These are phyloP conservation scores for Philhelius pedissequus DNA, from an alignment of 2,888 invertebrate genomes.

Conservation along the genomic window DNA sequence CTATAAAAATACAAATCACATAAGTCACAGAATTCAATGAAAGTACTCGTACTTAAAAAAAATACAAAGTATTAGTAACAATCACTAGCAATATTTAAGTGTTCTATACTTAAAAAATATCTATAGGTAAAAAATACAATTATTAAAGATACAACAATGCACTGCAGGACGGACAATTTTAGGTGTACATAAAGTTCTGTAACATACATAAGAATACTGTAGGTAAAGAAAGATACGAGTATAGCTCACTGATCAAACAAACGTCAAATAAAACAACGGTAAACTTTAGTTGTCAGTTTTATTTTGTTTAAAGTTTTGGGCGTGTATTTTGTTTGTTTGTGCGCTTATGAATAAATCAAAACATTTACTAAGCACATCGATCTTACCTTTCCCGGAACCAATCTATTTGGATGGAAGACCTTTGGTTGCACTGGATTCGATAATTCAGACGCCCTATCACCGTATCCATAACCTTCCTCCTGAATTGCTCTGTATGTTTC, in stretches of 20 bases:
- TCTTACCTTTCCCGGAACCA: slow-evolving; percentile 81
- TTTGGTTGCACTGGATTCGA: slow-evolving; percentile 86
- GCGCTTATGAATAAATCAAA: slow-evolving; percentile 10
- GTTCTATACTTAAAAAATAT: slow-evolving; percentile 32
- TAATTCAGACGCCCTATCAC: slow-evolving; percentile 84
- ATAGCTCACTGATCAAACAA: slow-evolving; percentile 20
- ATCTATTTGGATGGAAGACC: slow-evolving; percentile 84
- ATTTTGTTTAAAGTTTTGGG: slow-evolving; percentile 21
- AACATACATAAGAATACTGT: no score
- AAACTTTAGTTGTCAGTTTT: slow-evolving; percentile 28
- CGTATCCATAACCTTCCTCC: slow-evolving; percentile 84
- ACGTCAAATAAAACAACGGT: slow-evolving; percentile 19
- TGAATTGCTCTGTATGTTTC: slow-evolving; percentile 93
- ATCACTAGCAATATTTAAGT: slow-evolving; percentile 31
- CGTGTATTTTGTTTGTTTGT: slow-evolving; percentile 22
- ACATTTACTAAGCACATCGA: slow-evolving; percentile 71
- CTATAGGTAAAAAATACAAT: slow-evolving; percentile 15
- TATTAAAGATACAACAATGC: neutral
- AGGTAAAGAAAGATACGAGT: slow-evolving; percentile 23
- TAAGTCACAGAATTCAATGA: neutral
- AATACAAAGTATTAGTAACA: slow-evolving; percentile 33
- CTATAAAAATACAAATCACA: slow-evolving; percentile 69
- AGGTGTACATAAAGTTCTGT: neutral
- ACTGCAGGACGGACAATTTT: neutral
- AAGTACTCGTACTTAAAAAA: neutral